phyloP scores from a whole-genome alignment of 2,888 invertebrate species.

The Norana najaformis region DNA sequence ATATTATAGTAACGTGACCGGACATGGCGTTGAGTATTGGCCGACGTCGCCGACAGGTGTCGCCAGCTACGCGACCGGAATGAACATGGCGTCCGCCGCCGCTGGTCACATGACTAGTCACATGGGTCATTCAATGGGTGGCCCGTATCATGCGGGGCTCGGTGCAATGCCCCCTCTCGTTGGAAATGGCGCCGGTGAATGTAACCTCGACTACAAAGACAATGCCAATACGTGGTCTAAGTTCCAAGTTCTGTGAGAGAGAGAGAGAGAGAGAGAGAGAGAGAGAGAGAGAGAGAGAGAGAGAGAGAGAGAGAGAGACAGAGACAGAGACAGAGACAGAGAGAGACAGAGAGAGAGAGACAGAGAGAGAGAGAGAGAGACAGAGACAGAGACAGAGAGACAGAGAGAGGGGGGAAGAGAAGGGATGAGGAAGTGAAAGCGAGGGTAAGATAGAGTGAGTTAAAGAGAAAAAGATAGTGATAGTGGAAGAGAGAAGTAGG shows the following conservation, averaged over 20 bases:
- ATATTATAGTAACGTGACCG: slow-evolving; percentile 14
- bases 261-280: background rate
- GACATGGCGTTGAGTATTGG: slow-evolving; percentile 17
- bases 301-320: background rate
- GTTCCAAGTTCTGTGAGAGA: slow-evolving; percentile 14
- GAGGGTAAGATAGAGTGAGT: background rate
- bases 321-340: background rate
- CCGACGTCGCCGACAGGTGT: background rate
- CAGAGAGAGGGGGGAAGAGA: background rate
- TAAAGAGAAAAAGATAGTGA: background rate
- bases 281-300: background rate
- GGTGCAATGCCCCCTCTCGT: background rate
- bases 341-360: background rate
- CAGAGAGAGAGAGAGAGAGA: background rate
- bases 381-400: background rate
- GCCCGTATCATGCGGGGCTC: background rate
- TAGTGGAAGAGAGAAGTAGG: background rate
- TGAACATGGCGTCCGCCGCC: slow-evolving; percentile 1
- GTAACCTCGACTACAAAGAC: background rate
- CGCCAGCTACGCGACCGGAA: slow-evolving; percentile 20
- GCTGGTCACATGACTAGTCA: background rate
- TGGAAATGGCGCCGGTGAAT: background rate
- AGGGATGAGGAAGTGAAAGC: background rate
- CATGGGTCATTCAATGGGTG: background rate
- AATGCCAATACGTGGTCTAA: background rate